phyloP scores from a whole-genome alignment of 2,888 invertebrate species.

The Tuta absoluta region DNA sequence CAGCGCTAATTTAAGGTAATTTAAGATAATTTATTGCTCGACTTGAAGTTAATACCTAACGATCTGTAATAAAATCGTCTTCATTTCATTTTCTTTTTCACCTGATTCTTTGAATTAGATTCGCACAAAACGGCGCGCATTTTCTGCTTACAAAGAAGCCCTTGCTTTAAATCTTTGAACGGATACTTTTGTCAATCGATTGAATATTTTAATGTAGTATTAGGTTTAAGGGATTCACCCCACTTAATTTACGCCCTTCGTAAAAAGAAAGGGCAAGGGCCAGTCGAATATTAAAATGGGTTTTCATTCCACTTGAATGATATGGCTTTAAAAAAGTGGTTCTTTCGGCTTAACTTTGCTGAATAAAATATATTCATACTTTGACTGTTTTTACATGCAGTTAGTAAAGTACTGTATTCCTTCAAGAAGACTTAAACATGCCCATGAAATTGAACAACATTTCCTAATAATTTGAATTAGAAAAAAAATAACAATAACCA shows the following conservation, averaged over 20 bases:
- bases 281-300: neutral
- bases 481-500: too few relatives aligned
- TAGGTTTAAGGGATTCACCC: conserved; percentile 19
- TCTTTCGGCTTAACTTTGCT: neutral
- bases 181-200: conserved; percentile 18
- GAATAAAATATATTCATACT: too few relatives aligned
- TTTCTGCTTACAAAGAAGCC: conserved; percentile 10
- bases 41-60: too few relatives aligned
- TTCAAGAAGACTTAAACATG: too few relatives aligned
- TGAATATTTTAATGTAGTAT: conserved; percentile 17
- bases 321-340: neutral
- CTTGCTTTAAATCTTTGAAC: conserved; percentile 3
- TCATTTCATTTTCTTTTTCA: neutral
- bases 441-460: too few relatives aligned
- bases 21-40: too few relatives aligned
- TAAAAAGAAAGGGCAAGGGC: conserved; percentile 2
- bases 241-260: conserved; percentile 16
- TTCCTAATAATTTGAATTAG: too few relatives aligned
- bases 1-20: too few relatives aligned
- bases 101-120: neutral
- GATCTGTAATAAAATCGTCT: neutral
- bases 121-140: neutral
- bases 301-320: neutral
- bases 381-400: too few relatives aligned
- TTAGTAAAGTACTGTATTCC: too few relatives aligned